phyloP scores from a whole-genome alignment of 2,113 vertebrate genomes.

The Vimba vimba region DNA sequence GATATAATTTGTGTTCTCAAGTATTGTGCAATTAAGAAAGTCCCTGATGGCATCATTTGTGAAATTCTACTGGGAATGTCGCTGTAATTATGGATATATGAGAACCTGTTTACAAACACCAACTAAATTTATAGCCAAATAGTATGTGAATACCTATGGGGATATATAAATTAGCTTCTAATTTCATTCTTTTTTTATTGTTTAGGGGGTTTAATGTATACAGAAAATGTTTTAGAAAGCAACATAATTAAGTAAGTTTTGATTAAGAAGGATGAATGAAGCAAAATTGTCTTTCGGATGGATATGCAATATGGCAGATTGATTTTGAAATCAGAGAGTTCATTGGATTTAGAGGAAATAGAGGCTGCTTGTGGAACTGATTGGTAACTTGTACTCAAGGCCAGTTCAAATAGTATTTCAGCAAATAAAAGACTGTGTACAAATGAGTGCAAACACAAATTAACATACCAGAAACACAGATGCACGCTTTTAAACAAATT shows the following conservation, averaged over 20 bases:
- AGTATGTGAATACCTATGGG: neutral
- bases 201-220: neutral
- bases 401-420: neutral
- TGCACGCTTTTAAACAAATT: conserved; percentile 54
- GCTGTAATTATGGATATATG: neutral
- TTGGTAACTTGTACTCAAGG: neutral
- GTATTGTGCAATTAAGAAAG: neutral
- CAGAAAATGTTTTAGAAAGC: neutral
- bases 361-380: neutral
- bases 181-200: neutral
- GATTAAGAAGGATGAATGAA: neutral
- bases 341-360: neutral
- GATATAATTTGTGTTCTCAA: neutral
- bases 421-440: neutral
- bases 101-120: neutral
- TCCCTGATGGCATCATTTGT: neutral
- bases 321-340: neutral
- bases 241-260: neutral
- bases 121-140: neutral
- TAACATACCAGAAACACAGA: neutral
- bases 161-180: neutral
- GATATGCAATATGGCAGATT: neutral
- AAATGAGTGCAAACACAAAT: neutral
- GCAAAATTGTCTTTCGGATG: neutral
- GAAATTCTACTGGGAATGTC: neutral